Percentiles rank a stretch among this genome's conserved stretches.
Conservation (phyloP, 2,113 vertebrate genomes). For the Anguilla japonica region DNA sequence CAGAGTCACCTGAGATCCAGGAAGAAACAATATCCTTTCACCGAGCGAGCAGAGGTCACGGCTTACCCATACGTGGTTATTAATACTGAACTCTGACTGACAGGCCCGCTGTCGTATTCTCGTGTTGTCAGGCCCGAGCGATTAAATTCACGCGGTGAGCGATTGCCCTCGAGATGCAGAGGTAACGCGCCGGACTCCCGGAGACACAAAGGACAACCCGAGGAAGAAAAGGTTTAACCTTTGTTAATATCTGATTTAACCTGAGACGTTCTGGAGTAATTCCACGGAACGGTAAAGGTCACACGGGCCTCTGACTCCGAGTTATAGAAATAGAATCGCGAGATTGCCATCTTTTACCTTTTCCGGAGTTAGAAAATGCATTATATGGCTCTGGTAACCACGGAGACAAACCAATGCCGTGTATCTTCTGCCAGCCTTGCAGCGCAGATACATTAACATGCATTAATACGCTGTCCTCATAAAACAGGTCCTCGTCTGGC, state of each 20-base stretch:
- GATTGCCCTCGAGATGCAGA: conserved; percentile 10
- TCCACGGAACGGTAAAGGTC: conserved; percentile 25
- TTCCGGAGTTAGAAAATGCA: not conserved
- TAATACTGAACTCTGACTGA: conserved; percentile 20
- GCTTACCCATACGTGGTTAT: conserved; percentile 2
- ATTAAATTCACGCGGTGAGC: not conserved
- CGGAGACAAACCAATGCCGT: conserved; percentile 16
- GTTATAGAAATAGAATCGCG: conserved; percentile 21
- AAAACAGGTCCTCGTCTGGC: not conserved
- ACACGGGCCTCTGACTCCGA: conserved; percentile 23
- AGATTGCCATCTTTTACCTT: conserved; percentile 8
- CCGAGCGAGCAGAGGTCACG: not conserved
- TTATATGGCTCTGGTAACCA: conserved; percentile 7
- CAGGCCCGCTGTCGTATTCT: conserved; percentile 3
- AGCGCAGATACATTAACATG: conserved; percentile 12
- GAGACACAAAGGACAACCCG: conserved; percentile 17
- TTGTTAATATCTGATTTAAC: conserved; percentile 24
- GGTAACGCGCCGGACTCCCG: not conserved
- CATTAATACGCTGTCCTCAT: not conserved
- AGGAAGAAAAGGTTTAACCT: conserved; percentile 19
- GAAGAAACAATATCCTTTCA: not conserved
- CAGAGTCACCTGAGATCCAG: no score
- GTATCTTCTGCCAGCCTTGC: not conserved
- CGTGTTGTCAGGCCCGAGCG: conserved; percentile 2
- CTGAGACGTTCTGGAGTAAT: conserved; percentile 19